phyloP scores from a whole-genome alignment of 2,797 vertebrate species.

The Myotis myotis region DNA sequence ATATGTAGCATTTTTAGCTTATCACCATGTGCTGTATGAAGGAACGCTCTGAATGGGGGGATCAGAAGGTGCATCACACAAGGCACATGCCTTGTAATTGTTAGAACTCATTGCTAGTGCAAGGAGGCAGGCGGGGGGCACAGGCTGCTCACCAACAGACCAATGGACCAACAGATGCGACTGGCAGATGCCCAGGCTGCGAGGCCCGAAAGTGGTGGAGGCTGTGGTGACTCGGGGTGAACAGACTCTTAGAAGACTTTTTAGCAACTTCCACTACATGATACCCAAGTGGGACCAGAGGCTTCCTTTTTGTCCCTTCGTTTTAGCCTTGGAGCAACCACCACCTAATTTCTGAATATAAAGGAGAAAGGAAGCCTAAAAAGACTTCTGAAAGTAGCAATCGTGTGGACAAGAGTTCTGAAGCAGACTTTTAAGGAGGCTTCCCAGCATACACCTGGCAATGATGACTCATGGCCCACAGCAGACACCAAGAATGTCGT shows the following conservation, averaged over 20 bases:
- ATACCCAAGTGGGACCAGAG: not conserved
- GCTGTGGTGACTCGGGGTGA: not conserved
- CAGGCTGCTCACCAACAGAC: not conserved
- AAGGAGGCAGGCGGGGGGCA: not conserved
- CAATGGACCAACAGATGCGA: not conserved
- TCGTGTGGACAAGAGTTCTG: not conserved
- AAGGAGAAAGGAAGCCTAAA: not conserved
- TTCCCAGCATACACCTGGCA: not conserved
- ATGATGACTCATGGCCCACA: not conserved
- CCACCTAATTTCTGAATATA: not conserved
- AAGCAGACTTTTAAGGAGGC: not conserved
- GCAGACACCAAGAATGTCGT: constrained; percentile 84
- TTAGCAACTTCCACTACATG: not conserved
- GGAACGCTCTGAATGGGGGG: not conserved
- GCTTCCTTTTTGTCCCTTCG: not conserved
- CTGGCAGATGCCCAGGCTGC: not conserved
- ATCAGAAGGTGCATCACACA: not conserved
- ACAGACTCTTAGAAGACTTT: not conserved
- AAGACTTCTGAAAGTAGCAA: not conserved
- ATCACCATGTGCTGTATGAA: not conserved
- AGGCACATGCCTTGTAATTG: not conserved
- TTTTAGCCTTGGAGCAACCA: not conserved
- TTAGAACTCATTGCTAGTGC: not conserved
- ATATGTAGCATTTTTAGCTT: not conserved
- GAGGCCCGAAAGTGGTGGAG: not conserved